These are phyloP conservation scores for Lucifuga dentata DNA, from an alignment of 2,113 vertebrate genomes.

Conservation along the genomic window DNA sequence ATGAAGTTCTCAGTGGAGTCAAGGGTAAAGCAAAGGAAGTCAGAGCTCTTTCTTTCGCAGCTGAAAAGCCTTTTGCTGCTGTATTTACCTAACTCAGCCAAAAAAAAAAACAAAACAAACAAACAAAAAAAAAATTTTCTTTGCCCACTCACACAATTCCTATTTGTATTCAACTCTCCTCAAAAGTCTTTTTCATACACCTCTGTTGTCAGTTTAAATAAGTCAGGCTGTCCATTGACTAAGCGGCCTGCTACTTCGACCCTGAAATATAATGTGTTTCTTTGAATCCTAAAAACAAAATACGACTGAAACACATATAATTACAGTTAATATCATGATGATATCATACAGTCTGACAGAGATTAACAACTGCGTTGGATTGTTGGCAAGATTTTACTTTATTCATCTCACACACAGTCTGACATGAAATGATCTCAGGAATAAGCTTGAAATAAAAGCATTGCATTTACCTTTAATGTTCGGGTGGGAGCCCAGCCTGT, in stretches of 20 bases:
- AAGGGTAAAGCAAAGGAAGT: slow-evolving; percentile 17
- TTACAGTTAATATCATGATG: too few relatives aligned
- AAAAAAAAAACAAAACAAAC: too few relatives aligned
- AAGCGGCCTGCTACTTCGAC: too few relatives aligned
- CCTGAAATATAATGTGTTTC: too few relatives aligned
- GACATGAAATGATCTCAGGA: too few relatives aligned
- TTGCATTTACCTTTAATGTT: slow-evolving; percentile 91
- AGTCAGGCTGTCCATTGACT: too few relatives aligned
- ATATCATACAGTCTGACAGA: too few relatives aligned
- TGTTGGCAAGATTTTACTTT: too few relatives aligned
- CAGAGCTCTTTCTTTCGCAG: slow-evolving; percentile 16
- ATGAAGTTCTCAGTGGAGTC: neutral
- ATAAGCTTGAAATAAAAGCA: neutral
- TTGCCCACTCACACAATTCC: slow-evolving; percentile 6
- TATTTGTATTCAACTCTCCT: slow-evolving; percentile 4
- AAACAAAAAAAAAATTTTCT: neutral
- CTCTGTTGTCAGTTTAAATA: slow-evolving; percentile 1
- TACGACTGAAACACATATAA: too few relatives aligned
- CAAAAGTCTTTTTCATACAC: neutral
- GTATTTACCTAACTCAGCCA: slow-evolving; percentile 9
- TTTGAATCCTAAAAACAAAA: too few relatives aligned
- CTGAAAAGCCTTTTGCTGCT: slow-evolving; percentile 30
- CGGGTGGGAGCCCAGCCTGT: slow-evolving; percentile 98
- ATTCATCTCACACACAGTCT: too few relatives aligned
- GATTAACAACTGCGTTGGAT: too few relatives aligned